Evolutionary conservation across 2,797 vertebrate genomes (phyloP), one percentile per base, ranked within the genome.

Genomic region (Rhincodon typus): DNA sequence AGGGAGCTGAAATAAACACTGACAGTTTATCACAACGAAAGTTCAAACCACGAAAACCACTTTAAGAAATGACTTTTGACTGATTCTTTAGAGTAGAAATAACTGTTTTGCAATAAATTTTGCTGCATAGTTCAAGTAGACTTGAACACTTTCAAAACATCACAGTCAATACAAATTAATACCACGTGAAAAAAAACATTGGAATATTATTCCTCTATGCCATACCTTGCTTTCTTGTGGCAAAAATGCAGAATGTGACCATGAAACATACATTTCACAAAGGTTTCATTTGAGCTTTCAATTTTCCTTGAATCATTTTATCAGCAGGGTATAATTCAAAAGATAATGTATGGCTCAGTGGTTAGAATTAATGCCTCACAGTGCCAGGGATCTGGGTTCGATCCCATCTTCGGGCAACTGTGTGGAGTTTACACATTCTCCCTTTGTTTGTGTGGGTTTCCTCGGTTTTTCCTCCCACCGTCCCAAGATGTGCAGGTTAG

Each of bases 81-180:
- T 50, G 42, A 94, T 94, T 50, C 72, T 70, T 74, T 27, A 34
- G 50, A n/a, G 46, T 72, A 17, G 94, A 74, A 74, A 38, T 46
- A 94, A 53, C 70, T 74, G 42, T 19, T 7, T 72, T 94, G 34
- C 12, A 72, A 30, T 94, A 72, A 94, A 94, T 94, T 46, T 94
- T 34, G 25, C 69, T 23, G 42, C 67, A 50, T 72, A 94, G 67
- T 94, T 94, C 93, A 72, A 94, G 42, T 50, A 46, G 93, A 34
- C 70, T 74, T 72, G 70, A 74, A 50, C 53, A 25, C 50, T 94
- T 74, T 53, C 15, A 74, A 15, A 74, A 74, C 25, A 94, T 94
- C 69, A 53, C 70, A 74, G 94, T 95, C 15, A 30, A 53, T 95
- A 95, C 94, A 95, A 95, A 95, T 94, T 94, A 94, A 67, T 94